A percentile compares a stretch with the other conserved stretches of the same genome.
phyloP scores from a whole-genome alignment of 2,797 vertebrate genomes.

The Intellagama lesueurii region DNA sequence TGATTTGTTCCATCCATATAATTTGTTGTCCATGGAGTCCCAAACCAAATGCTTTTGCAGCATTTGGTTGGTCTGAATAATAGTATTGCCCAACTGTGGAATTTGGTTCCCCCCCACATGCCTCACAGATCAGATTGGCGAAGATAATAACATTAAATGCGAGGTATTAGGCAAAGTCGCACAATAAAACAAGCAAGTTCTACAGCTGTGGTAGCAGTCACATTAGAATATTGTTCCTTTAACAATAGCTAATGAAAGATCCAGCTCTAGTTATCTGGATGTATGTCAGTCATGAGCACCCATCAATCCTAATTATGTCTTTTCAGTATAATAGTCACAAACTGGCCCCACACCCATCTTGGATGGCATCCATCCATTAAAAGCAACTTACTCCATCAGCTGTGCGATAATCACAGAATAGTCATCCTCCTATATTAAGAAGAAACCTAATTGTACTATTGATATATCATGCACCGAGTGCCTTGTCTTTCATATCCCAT shows the following conservation, averaged over 20 bases:
- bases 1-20: too few relatives aligned
- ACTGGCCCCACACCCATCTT: neutral
- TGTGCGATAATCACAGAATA: constrained; percentile 13
- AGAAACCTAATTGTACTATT: neutral
- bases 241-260: neutral
- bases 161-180: neutral
- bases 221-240: neutral
- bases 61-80: neutral
- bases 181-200: neutral
- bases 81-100: neutral
- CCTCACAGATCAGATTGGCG: too few relatives aligned
- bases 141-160: neutral
- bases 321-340: neutral
- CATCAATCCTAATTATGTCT: neutral
- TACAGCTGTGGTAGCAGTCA: neutral
- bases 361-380: neutral
- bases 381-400: constrained; percentile 27
- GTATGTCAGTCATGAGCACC: neutral
- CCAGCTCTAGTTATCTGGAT: neutral
- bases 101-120: neutral
- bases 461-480: neutral
- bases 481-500: neutral
- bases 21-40: too few relatives aligned
- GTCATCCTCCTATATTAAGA: neutral
- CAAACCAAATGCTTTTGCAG: too few relatives aligned